Conservation (phyloP, 2,797 vertebrate genomes). For the Chiroxiphia lanceolata region DNA sequence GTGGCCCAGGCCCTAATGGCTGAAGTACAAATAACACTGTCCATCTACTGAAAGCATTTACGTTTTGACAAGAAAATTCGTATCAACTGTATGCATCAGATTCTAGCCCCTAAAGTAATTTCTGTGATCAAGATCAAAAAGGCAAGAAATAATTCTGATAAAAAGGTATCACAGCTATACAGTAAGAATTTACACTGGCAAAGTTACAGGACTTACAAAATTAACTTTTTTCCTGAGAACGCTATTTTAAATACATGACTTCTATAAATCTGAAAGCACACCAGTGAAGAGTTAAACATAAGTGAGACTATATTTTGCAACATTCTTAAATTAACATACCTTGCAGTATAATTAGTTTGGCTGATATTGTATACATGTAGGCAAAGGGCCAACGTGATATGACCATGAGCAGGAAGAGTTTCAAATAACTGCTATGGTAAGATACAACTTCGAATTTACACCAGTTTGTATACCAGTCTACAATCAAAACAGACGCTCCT, state of each 20-base stretch:
- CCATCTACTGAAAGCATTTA: neutral
- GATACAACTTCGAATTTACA: neutral
- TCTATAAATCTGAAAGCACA: neutral
- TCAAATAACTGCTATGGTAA: neutral
- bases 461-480: neutral
- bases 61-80: neutral
- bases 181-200: neutral
- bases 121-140: neutral
- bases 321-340: neutral
- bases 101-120: neutral
- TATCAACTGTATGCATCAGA: accelerated
- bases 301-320: neutral
- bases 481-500: neutral
- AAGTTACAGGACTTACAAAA: neutral
- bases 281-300: neutral
- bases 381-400: neutral
- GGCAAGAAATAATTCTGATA: neutral
- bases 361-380: neutral
- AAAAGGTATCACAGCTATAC: neutral
- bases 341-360: neutral
- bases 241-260: neutral
- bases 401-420: neutral
- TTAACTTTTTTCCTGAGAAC: accelerated
- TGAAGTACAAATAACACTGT: neutral
- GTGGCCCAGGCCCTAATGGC: neutral